A percentile compares a stretch with the other conserved stretches of the same genome.
phyloP scores from a whole-genome alignment of 2,113 vertebrate species.

The Australoheros scitulus region DNA sequence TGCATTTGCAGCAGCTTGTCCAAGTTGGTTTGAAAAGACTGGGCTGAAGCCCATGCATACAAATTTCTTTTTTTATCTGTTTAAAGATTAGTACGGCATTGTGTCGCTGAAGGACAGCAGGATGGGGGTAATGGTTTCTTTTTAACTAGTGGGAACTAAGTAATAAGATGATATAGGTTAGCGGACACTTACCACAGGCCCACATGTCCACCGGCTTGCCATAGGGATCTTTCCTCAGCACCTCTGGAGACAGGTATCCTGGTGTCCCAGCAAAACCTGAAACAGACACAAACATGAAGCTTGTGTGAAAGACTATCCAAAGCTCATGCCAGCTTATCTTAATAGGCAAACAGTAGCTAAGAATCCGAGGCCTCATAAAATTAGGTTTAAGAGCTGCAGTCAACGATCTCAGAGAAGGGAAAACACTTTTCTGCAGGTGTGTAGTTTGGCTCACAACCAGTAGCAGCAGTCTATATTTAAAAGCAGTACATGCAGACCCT shows the following conservation, averaged over 20 bases:
- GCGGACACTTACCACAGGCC: slow-evolving; percentile 88
- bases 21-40: too few species aligned
- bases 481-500: background rate
- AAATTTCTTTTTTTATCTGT: too few species aligned
- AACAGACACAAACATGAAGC: slow-evolving; percentile 3
- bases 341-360: background rate
- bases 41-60: too few species aligned
- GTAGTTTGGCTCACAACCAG: background rate
- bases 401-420: slow-evolving; percentile 5
- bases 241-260: slow-evolving; percentile 96
- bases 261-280: slow-evolving; percentile 96
- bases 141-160: too few species aligned
- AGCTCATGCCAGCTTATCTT: background rate
- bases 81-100: too few species aligned
- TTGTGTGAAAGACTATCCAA: background rate
- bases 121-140: too few species aligned
- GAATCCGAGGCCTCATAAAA: background rate
- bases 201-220: slow-evolving; percentile 99
- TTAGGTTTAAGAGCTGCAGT: background rate
- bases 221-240: slow-evolving; percentile 95
- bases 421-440: slow-evolving; percentile 1
- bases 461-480: slow-evolving; percentile 45
- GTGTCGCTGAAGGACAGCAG: too few species aligned
- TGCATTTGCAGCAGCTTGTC: background rate
- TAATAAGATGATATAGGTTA: background rate